Base-by-base conservation (phyloP, 2,113 vertebrate genomes). In the Calidris pygmaea region DNA sequence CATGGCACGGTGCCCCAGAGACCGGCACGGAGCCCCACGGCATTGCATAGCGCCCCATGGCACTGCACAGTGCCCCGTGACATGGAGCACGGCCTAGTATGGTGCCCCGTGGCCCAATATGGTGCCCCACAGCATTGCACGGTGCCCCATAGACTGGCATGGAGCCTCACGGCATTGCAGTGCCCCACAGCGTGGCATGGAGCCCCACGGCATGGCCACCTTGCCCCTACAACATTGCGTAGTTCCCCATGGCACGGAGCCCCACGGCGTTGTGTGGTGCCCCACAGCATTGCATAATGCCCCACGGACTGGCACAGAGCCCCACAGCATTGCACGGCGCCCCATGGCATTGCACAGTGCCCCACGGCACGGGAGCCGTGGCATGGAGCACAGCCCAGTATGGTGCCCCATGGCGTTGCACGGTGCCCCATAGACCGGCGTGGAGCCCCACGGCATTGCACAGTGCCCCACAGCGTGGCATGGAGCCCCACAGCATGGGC, bases 331-430 rank as follows among this genome's bases (percentile, higher is more conserved):
- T 8, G 30, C 14, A 27, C 1, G 2, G 63, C 7, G 10, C 18
- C 52, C 29, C 45, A 14, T 6, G 27, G 52, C 24, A 12, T 22
- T 1, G 10, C 26, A 65, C 1, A 4, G 32, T 27, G 3, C 1
- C 19, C 50, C 24, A 2, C 0, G 5, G 50, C 50, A 2, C 14
- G 47, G 47, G 47, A 48, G 48, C 48, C 21, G 10, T 48, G 48
- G 21, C 48, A 48, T 23, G 48, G 48, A 23, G 22, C 47, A 47
- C 20, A 15, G 43, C 43, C 43, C 43, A 6, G 47, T 47, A 11
- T 0, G 0, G 21, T 22, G 19, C 16, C 50, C 67, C 22, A 4
- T 3, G 2, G 11, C 6, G 9, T 5, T 12, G 3, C 26, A 32
- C 5, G 10, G 27, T 16, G 55, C 9, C 53, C 29, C 47, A 48